These are phyloP conservation scores for Xenops minutus DNA, from an alignment of 2,797 vertebrate genomes.

Conservation along the genomic window DNA sequence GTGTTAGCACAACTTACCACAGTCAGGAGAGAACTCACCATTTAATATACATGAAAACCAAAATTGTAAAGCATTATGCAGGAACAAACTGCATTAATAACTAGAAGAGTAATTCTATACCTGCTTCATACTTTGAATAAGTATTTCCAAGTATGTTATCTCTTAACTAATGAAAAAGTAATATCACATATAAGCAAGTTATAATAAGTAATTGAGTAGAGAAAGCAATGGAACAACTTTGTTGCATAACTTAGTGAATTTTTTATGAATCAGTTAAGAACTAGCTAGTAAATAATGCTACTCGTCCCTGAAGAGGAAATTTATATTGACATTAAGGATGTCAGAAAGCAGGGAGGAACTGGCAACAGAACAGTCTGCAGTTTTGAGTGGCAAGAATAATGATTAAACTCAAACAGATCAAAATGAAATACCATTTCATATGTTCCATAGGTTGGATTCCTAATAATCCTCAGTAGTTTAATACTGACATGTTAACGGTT, in stretches of 20 bases:
- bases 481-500: not conserved
- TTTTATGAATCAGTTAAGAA: not conserved
- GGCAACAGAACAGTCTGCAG: not conserved
- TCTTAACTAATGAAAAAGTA: not conserved
- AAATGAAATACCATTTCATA: not conserved
- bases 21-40: not conserved
- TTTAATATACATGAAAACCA: not conserved
- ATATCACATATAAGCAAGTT: not conserved
- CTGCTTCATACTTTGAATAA: not conserved
- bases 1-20: not conserved
- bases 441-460: not conserved
- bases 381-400: constrained; percentile 18
- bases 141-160: not conserved
- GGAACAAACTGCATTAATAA: not conserved
- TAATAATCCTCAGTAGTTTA: not conserved
- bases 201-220: not conserved
- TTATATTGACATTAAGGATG: not conserved
- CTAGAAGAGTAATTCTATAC: not conserved
- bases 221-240: not conserved
- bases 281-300: not conserved
- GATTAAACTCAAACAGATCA: constrained; percentile 12
- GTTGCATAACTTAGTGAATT: not conserved
- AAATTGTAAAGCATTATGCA: not conserved
- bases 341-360: not conserved
- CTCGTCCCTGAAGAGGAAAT: not conserved